Base-by-base conservation (phyloP, 2,888 invertebrate genomes). In the Magallana nippona region DNA sequence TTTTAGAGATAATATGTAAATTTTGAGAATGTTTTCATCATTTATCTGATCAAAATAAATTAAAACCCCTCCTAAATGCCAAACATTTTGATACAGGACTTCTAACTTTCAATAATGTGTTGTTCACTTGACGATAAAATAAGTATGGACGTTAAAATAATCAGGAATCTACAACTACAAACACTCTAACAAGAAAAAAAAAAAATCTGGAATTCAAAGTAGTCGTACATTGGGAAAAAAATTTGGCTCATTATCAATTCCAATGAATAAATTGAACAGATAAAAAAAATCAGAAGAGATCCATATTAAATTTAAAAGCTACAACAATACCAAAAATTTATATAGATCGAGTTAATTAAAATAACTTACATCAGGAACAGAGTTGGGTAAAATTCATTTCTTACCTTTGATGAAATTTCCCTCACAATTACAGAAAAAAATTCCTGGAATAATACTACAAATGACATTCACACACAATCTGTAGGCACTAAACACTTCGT, bases 171-270 rank as follows among this genome's bases (percentile, higher is more conserved):
- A 44, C 44, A 5, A 5, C 0, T 10, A 44, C 3, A 44, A 8
- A 44, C 44, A 44, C 44, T 44, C 5, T 44, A 44, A 0, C 44
- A 27, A 27, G 2, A 44, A 44, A 8, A 10, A 44, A 5, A 44
- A 44, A 44, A 44, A 44, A 44, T 44, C 8, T 44, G 44, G 3
- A 0, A 44, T 44, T 44, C 44, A 44, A 44, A 44, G 8, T 44
- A 0, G 44, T 44, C 8, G 44, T 44, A 44, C 44, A 44, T 44
- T 44, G 44, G 44, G 0, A 44, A 22, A 22, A 27, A 5, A 71
- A 19, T 15, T n/a, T 71, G 71, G 71, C 71, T 22, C 27, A 71
- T 71, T 71, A 27, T 13, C 71, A 71, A 71, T 71, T 71, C 71
- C 13, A 13, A 5, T 27, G 71, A 22, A 71, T 22, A 71, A 27